These are phyloP conservation scores for Gymnothorax reevesii DNA, from an alignment of 2,797 vertebrate genomes.

Conservation along the genomic window DNA sequence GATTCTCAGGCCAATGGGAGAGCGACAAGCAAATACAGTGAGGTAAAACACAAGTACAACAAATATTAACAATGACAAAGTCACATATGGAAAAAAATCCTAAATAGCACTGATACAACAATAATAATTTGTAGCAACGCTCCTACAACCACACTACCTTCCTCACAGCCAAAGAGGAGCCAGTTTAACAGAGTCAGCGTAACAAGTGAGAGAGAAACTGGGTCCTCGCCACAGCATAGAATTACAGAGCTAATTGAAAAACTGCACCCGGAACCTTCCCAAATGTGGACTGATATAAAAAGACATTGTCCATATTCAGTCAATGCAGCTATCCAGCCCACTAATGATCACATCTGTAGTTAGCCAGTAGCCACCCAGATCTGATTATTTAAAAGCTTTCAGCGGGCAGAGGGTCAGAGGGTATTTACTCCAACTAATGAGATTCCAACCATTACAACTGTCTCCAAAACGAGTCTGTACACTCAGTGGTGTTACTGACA, in stretches of 20 bases:
- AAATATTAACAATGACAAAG: no score
- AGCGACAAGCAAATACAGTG: neutral
- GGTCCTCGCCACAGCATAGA: no score
- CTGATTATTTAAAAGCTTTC: neutral
- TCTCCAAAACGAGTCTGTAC: neutral
- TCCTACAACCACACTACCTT: no score
- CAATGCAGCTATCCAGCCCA: neutral
- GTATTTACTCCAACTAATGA: neutral
- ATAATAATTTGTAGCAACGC: no score
- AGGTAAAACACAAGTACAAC: no score
- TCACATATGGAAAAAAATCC: no score
- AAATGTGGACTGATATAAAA: no score
- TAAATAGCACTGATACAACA: no score
- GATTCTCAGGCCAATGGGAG: no score
- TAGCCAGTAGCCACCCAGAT: neutral
- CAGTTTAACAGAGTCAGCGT: neutral
- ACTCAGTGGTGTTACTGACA: neutral
- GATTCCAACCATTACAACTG: neutral
- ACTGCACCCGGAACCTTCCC: no score
- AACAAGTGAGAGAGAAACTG: neutral
- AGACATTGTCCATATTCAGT: no score
- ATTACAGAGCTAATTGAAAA: no score
- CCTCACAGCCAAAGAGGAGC: neutral
- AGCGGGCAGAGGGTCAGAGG: neutral
- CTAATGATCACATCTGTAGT: neutral